Conservation (phyloP, 2,113 vertebrate genomes). For the Coreoperca whiteheadi region DNA sequence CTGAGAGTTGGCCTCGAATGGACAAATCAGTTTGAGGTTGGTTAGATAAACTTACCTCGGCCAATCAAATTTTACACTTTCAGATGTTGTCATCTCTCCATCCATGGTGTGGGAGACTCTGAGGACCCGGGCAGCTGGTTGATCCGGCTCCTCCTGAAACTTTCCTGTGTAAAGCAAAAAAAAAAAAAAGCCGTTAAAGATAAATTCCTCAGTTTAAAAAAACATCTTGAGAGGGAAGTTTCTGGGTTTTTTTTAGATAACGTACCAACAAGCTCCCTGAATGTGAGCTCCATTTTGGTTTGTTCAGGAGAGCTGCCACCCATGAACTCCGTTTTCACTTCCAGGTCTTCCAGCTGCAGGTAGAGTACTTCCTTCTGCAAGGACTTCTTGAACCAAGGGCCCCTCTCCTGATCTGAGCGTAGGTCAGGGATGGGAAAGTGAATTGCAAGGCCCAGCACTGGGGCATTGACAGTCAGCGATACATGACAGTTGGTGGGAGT, state of each 20-base stretch:
- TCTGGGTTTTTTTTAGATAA: background rate
- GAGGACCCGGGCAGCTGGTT: conserved; percentile 86
- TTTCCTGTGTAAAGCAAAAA: conserved; percentile 81
- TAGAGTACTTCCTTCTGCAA: conserved; percentile 95
- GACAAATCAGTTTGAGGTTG: background rate
- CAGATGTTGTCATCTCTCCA: conserved; percentile 91
- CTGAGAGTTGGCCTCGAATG: background rate
- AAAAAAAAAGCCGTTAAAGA: background rate
- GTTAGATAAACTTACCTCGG: conserved; percentile 84
- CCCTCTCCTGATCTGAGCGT: conserved; percentile 96
- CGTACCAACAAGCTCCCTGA: conserved; percentile 93
- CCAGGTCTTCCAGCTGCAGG: conserved; percentile 90
- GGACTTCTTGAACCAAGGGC: conserved; percentile 98
- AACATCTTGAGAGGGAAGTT: background rate
- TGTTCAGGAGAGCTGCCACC: conserved; percentile 92
- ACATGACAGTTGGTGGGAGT: conserved; percentile 90
- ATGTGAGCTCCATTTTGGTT: conserved; percentile 94
- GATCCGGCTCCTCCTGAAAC: conserved; percentile 89
- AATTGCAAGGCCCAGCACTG: conserved; percentile 88
- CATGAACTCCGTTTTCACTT: conserved; percentile 93
- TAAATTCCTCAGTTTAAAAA: background rate
- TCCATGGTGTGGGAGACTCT: conserved; percentile 91
- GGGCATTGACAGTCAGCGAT: conserved; percentile 88
- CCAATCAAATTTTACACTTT: conserved; percentile 95
- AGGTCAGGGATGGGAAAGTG: conserved; percentile 98